phyloP scores from a whole-genome alignment of 2,797 vertebrate genomes.

The Cheracebus regulus region DNA sequence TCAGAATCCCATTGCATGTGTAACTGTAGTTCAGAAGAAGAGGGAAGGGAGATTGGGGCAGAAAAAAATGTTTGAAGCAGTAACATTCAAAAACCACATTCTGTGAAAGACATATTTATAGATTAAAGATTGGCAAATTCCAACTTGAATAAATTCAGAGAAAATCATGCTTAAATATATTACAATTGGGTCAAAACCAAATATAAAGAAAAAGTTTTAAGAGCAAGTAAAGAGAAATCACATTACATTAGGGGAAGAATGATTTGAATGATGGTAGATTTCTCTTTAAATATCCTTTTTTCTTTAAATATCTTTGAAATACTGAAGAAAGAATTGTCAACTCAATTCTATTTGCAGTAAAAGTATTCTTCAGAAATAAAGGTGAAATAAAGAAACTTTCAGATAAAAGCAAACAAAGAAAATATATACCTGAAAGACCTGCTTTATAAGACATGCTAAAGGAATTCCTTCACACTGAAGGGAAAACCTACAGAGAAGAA shows the following conservation, averaged over 20 bases:
- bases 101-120: neutral
- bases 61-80: neutral
- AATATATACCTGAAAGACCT: neutral
- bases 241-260: neutral
- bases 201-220: neutral
- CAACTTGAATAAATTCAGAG: neutral
- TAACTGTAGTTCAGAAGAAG: neutral
- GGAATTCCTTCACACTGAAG: neutral
- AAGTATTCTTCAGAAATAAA: neutral
- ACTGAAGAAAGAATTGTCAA: neutral
- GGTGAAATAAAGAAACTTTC: neutral
- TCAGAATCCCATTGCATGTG: neutral
- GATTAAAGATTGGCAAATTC: neutral
- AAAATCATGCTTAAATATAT: neutral
- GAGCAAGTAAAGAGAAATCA: neutral
- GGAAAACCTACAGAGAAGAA: neutral
- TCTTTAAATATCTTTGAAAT: neutral
- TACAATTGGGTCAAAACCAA: neutral
- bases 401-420: neutral
- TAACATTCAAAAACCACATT: neutral
- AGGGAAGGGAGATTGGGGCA: neutral
- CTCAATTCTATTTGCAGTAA: neutral
- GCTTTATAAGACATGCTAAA: neutral
- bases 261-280: neutral
- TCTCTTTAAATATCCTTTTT: neutral